Base-by-base conservation (phyloP, 1,140 invertebrate genomes). In the Amphibalanus amphitrite region DNA sequence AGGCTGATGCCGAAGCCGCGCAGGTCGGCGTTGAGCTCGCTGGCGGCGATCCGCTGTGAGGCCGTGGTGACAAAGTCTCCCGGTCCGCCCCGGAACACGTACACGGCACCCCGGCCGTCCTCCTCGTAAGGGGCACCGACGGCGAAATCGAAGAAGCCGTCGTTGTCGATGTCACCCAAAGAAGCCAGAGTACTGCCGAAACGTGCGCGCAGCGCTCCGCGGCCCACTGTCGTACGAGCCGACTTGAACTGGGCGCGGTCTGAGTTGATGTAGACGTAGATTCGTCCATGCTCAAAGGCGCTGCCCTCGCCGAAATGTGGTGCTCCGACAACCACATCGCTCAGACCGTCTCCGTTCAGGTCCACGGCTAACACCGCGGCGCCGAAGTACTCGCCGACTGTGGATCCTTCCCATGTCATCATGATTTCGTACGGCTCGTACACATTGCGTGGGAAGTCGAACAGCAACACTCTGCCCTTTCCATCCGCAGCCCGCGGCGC, bases 81-180 rank as follows among this genome's bases (percentile, higher is more conserved):
- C 13, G 67, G 26, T 0, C 84, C 40, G 13, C 93, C 93, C 72
- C 95, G 81, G 81, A 90, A 93, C 74, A 97, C 90, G 77, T 93
- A 96, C 64, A 97, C 88, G 3, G 88, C 84, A 28, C 82, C 82
- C n/a, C 59, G 64, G 3, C 89, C 90, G 8, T 67, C n/a, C 8
- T 68, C 70, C 79, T 94, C 92, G 77, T 94, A 95, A 0, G 93
- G 94, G 26, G 93, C 93, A 23, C 94, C 94, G 69, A 97, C 86
- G 0, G 92, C 93, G 67, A 97, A 81, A 79, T 97, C 94, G 75
- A 91, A 89, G 77, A 86, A 93, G 0, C 88, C 88, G 79, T 97
- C 94, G 79, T 90, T 90, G 78, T 97, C 95, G 8, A 97, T 82
- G 80, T 97, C 94, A 38, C 92, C 92, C 29, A 93, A 80, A n/a